Evolutionary conservation across 2,113 vertebrate species (phyloP).

Genomic region (Hydrolagus affinis): DNA sequence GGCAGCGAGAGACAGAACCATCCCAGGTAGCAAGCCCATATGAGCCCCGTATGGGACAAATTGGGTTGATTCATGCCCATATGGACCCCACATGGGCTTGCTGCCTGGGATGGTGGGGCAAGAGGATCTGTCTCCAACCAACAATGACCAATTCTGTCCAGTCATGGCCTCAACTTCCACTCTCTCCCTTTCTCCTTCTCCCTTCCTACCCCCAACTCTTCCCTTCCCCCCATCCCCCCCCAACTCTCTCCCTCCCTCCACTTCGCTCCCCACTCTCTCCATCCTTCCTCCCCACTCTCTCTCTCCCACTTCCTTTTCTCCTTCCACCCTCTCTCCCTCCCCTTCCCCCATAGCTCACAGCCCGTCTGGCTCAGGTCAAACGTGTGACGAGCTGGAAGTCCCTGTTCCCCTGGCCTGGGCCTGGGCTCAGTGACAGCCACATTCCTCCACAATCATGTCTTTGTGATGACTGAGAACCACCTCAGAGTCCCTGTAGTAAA

Average conservation of each 20-base stretch:
- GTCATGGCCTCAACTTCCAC: not conserved
- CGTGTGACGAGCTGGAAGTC: not conserved
- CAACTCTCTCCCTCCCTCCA: not conserved
- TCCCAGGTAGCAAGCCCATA: too few species aligned
- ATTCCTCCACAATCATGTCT: constrained; percentile 81
- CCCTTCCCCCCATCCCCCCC: not conserved
- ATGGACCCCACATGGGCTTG: too few species aligned
- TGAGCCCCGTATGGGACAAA: too few species aligned
- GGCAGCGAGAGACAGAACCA: too few species aligned
- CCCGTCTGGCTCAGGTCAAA: not conserved
- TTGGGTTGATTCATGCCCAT: too few species aligned
- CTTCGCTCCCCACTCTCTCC: not conserved
- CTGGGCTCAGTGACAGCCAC: constrained; percentile 67
- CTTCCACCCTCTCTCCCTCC: not conserved
- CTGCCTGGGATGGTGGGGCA: too few species aligned
- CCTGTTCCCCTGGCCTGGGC: not conserved
- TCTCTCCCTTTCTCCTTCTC: not conserved
- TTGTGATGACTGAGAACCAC: constrained; percentile 69
- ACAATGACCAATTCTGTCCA: not conserved
- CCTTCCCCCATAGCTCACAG: not conserved
- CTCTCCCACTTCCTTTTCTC: not conserved
- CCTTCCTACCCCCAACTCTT: too few species aligned
- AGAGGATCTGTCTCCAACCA: not conserved
- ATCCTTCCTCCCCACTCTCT: not conserved
- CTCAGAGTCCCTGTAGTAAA: constrained; percentile 71